A percentile compares a stretch with the other conserved stretches of the same genome.
Evolutionary conservation across 2,113 vertebrate genomes (phyloP).

Genomic region (Anser brachyrhynchus): DNA sequence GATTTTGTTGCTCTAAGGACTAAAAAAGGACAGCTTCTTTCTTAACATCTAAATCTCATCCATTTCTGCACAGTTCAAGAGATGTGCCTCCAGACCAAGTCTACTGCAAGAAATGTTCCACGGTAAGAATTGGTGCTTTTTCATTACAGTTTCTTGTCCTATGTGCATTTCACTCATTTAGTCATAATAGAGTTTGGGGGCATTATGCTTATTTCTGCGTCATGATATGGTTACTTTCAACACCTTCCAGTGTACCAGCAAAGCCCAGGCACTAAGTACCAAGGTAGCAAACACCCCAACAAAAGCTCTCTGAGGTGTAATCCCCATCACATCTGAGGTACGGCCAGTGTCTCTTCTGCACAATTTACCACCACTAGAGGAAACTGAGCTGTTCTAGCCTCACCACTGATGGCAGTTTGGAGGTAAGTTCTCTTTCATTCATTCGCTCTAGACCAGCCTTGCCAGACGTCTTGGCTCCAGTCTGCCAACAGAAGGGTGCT

Average conservation of each 20-base stretch:
- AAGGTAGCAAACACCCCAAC: neutral
- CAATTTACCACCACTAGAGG: neutral
- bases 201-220: neutral
- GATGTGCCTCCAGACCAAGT: neutral
- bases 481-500: neutral
- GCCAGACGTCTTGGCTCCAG: neutral
- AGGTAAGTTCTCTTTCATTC: neutral
- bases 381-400: neutral
- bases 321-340: neutral
- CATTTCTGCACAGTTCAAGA: neutral
- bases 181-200: neutral
- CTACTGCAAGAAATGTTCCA: accelerated
- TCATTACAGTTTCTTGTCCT: neutral
- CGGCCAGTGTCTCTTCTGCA: neutral
- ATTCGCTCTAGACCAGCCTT: neutral
- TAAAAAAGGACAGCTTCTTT: neutral
- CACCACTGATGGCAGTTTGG: neutral
- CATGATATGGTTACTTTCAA: neutral
- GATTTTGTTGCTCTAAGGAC: neutral
- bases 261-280: too few relatives aligned
- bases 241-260: neutral
- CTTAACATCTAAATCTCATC: neutral
- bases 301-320: neutral
- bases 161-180: neutral
- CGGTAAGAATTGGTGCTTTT: accelerated